Evolutionary conservation across 2,113 vertebrate species (phyloP), one percentile per base, ranked within the genome.

Genomic region (Hippolais icterina): DNA sequence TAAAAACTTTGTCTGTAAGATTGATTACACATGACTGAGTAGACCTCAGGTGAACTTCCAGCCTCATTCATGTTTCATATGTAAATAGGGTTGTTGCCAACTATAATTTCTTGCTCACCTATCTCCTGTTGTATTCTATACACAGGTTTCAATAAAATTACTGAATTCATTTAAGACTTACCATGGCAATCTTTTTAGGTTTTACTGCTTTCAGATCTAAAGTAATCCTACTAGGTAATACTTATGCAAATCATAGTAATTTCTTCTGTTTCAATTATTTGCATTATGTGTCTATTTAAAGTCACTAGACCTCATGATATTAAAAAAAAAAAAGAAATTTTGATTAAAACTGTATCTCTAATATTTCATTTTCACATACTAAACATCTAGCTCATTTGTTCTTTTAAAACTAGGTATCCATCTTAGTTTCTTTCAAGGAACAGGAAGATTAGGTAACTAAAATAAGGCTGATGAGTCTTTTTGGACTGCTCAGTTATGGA

Each of bases 21-120:
- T 27, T 29, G 46, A 89, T 93, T 96, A 74, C 80, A 87, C 47
- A 53, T 69, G 53, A 96, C 66, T 90, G 77, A 96, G 86, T 42
- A 96, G 92, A 94, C 13, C 42, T 77, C 63, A 91, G 23, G 44
- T 77, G 47, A 83, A 94, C 72, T 39, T 94, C 66, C 88, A 77
- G 47, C 74, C 87, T 95, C 88, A 93, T 84, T 97, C 68, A 79
- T 56, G 70, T 84, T 96, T 97, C 68, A 83, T 64, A 81, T 44
- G 64, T 59, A 96, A 83, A 72, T 49, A 24, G 17, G 2, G 33
- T 65, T 96, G 75, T 83, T 96, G 94, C 77, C 93, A 94, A 78
- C 85, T 84, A 83, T 69, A 49, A 92, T 93, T 93, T 91, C 41
- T 63, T 82, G 46, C 77, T 90, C 19, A 84, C 56, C 27, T 56